Base-by-base conservation (phyloP, 2,888 invertebrate species). In the Spialia ferax region DNA sequence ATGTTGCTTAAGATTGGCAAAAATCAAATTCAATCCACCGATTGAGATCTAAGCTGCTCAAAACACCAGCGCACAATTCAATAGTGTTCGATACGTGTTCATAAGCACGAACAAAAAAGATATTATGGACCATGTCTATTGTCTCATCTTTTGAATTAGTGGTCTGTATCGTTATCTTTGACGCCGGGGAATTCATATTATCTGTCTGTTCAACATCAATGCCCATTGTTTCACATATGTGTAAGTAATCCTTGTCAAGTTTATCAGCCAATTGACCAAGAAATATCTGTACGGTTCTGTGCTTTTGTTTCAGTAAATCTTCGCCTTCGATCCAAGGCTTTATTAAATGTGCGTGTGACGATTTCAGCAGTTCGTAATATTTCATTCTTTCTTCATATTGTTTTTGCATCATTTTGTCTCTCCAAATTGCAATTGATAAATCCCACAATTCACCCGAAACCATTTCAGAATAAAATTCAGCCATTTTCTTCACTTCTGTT, bases 21-120 rank as follows among this genome's bases (percentile, higher is more conserved):
- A 92, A 93, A 77, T 92, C 86, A 73, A 93, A 91, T 45, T 89
- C 80, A 57, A 93, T 85, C 91, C 91, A 90, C 74, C 85, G 85
- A 71, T 89, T 88, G 23, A 87, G 78, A 75, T 93, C 92, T 65
- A 93, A 78, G 59, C 92, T 91, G 65, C 89, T 89, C 0, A 93
- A 71, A 3, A 89, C 72, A 55, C 91, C 93, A 42, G 88, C 89
- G 69, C 85, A 85, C 15, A 76, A 42, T 64, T 93, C 91, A 5
- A 91, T 82, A 23, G 88, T 80, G 1, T 57, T 68, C 1, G 74
- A 78, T 5, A 93, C 73, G 61, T 87, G 85, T 1, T 88, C 86
- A 68, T 84, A 85, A 48, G 83, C 80, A 23, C 79, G 78, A 22
- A 91, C 69, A 59, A 85, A 89, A 69, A 90, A 91, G 57, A 89